Evolutionary conservation across 2,113 vertebrate species (phyloP).

Genomic region (Dicaeum eximium): DNA sequence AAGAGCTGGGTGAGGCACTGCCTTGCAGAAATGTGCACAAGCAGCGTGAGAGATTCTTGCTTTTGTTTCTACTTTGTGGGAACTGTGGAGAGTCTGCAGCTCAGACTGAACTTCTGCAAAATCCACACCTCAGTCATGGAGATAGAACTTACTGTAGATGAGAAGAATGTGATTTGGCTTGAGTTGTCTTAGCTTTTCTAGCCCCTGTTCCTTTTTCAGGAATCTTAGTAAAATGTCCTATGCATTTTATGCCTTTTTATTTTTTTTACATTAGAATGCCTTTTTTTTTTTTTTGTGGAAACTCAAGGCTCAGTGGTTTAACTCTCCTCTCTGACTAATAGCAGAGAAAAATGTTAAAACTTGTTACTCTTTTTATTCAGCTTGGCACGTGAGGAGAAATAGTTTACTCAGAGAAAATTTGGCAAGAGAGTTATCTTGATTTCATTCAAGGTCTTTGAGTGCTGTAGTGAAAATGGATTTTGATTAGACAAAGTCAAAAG

Average conservation of each 20-base stretch:
- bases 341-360: constrained; percentile 55
- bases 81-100: background rate
- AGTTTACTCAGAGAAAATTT: constrained; percentile 36
- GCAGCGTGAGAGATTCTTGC: background rate
- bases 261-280: too few species aligned
- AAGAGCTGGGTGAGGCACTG: constrained; percentile 30
- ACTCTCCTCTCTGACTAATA: constrained; percentile 17
- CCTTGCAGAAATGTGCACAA: constrained; percentile 10
- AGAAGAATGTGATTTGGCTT: background rate
- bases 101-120: background rate
- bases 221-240: background rate
- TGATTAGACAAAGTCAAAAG: constrained; percentile 34
- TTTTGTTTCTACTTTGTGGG: constrained; percentile 11
- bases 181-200: background rate
- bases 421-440: constrained; percentile 6
- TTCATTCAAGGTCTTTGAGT: background rate
- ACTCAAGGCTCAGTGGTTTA: background rate
- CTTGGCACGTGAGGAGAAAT: background rate
- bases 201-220: background rate
- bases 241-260: too few species aligned
- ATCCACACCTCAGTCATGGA: background rate
- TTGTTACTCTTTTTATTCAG: constrained; percentile 17
- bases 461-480: constrained; percentile 33
- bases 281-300: background rate
- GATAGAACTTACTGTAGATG: background rate